Percentiles rank a stretch among this genome's conserved stretches.
These are phyloP conservation scores for Bufotes viridis DNA, from an alignment of 2,797 vertebrate genomes.

Conservation along the genomic window DNA sequence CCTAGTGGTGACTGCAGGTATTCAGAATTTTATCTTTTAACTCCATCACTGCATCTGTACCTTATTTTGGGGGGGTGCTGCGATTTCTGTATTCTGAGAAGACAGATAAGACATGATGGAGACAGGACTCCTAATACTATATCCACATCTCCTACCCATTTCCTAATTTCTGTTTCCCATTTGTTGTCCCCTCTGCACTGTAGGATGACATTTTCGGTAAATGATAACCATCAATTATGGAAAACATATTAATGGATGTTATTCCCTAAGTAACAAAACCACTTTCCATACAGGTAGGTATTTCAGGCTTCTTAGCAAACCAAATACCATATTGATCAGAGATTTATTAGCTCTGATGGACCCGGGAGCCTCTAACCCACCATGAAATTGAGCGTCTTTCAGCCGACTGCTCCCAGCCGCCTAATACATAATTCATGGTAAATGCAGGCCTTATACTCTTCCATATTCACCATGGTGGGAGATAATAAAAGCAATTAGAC, in stretches of 20 bases:
- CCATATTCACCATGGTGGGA: slow-evolving; percentile 51
- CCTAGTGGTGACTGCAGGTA: too few relatives aligned
- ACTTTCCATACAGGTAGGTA: slow-evolving; percentile 52
- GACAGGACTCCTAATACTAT: neutral
- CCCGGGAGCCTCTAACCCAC: slow-evolving; percentile 32
- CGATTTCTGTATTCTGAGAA: neutral
- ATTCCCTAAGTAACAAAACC: slow-evolving; percentile 49
- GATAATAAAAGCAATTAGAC: slow-evolving; percentile 48
- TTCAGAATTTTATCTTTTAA: too few relatives aligned
- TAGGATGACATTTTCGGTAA: slow-evolving; percentile 49
- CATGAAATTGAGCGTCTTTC: slow-evolving; percentile 34
- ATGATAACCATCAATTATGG: slow-evolving; percentile 49
- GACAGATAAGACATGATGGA: neutral
- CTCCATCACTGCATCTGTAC: neutral
- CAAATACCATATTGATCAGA: slow-evolving; percentile 55
- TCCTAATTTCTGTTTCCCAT: neutral
- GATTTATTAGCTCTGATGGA: slow-evolving; percentile 44
- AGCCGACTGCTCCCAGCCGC: slow-evolving; percentile 23
- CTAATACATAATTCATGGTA: slow-evolving; percentile 53
- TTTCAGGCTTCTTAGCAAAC: slow-evolving; percentile 49
- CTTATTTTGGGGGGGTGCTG: neutral
- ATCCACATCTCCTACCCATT: neutral
- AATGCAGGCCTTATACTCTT: slow-evolving; percentile 39
- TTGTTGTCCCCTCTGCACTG: neutral
- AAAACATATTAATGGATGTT: slow-evolving; percentile 55